A percentile compares a stretch with the other conserved stretches of the same genome.
Evolutionary conservation across 2,113 vertebrate genomes (phyloP).

Genomic region (Cyphomyrus plagiostoma): DNA sequence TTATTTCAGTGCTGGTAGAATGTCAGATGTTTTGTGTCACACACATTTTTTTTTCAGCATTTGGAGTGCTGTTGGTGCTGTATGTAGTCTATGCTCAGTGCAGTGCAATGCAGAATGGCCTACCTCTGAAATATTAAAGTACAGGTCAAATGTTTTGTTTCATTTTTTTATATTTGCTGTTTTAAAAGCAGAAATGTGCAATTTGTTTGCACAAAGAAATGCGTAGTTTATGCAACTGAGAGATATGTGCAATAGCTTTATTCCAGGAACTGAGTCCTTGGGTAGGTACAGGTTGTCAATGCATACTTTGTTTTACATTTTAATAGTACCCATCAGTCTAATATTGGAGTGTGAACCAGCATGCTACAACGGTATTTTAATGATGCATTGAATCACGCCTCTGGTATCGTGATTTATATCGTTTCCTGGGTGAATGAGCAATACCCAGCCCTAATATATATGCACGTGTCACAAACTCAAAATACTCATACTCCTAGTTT

Average conservation of each 20-base stretch:
- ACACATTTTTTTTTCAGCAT: not conserved
- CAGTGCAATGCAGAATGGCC: not conserved
- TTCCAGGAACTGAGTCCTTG: not conserved
- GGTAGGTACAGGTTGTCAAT: not conserved
- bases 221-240: not conserved
- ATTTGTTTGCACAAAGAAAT: not conserved
- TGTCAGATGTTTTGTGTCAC: not conserved
- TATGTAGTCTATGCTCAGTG: not conserved
- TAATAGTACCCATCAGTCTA: not conserved
- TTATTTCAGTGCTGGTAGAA: not conserved
- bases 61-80: not conserved
- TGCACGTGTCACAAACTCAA: not conserved
- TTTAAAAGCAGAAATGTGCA: not conserved
- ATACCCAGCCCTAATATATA: not conserved
- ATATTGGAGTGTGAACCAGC: not conserved
- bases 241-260: not conserved
- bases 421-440: not conserved
- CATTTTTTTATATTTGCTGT: not conserved
- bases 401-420: not conserved
- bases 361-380: not conserved
- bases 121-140: not conserved
- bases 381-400: not conserved
- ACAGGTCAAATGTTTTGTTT: not conserved
- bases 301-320: not conserved
- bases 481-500: not conserved